Percentiles rank a stretch among this genome's conserved stretches.
Conservation (phyloP, 2,797 vertebrate genomes). For the Arremon brunneinucha region DNA sequence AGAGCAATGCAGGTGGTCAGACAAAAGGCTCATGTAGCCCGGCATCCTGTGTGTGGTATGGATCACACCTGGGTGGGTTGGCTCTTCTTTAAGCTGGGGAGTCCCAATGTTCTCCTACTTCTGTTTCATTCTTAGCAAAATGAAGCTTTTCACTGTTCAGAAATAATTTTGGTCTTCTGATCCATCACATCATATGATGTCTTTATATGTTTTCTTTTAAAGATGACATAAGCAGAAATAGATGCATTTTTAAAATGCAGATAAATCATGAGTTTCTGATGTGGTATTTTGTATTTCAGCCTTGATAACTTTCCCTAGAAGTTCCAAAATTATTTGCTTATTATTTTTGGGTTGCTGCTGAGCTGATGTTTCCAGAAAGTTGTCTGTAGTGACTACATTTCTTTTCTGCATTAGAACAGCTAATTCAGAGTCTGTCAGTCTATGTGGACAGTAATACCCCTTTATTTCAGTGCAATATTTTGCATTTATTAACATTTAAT, state of each 20-base stretch:
- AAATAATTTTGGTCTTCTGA: neutral
- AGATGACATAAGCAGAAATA: neutral
- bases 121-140: neutral
- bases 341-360: neutral
- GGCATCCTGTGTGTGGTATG: neutral
- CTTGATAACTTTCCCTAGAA: neutral
- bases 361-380: neutral
- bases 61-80: neutral
- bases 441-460: neutral
- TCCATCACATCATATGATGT: neutral
- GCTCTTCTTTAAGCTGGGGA: neutral
- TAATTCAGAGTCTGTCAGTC: slow-evolving; percentile 13
- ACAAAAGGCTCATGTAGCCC: rapidly evolving
- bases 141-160: neutral
- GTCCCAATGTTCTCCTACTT: neutral
- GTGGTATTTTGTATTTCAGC: neutral
- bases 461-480: neutral
- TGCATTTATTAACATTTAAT: slow-evolving; percentile 42
- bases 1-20: neutral
- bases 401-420: neutral
- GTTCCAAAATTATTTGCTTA: neutral
- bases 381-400: neutral
- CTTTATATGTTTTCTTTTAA: neutral
- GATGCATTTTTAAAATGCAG: neutral
- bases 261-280: neutral